Conservation (phyloP, 2,797 vertebrate genomes). For the Molossus alvarezi region DNA sequence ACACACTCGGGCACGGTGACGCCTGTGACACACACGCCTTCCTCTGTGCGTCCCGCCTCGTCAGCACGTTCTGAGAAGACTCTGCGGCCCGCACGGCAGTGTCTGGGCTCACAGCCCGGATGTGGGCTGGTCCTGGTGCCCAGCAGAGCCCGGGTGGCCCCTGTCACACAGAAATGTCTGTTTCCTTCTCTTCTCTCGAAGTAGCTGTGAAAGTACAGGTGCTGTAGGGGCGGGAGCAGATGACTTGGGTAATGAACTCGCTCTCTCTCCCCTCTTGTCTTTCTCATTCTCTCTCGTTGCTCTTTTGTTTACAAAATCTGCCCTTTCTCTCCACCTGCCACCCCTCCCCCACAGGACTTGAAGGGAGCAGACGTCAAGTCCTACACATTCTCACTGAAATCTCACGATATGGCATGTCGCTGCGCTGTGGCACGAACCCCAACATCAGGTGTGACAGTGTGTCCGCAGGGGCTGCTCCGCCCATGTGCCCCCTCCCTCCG, state of each 20-base stretch:
- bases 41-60: too few relatives aligned
- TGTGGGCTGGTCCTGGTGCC: not conserved
- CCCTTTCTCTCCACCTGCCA: not conserved
- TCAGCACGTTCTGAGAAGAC: too few relatives aligned
- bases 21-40: too few relatives aligned
- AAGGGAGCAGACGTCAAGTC: slow-evolving; percentile 66
- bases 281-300: not conserved
- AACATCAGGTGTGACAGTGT: not conserved
- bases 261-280: not conserved
- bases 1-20: too few relatives aligned
- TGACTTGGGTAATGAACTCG: not conserved
- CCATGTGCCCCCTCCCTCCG: not conserved
- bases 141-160: not conserved
- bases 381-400: slow-evolving; percentile 67
- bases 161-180: not conserved
- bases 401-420: slow-evolving; percentile 3
- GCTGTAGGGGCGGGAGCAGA: not conserved
- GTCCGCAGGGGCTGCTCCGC: not conserved
- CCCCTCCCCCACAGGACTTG: slow-evolving; percentile 5
- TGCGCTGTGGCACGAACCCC: not conserved
- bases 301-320: too few relatives aligned
- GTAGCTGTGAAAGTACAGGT: not conserved
- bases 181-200: not conserved
- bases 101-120: not conserved
- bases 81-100: too few relatives aligned